Evolutionary conservation across 2,888 invertebrate species (phyloP), one percentile per base, ranked within the genome.

Genomic region (Onchidella celtica): DNA sequence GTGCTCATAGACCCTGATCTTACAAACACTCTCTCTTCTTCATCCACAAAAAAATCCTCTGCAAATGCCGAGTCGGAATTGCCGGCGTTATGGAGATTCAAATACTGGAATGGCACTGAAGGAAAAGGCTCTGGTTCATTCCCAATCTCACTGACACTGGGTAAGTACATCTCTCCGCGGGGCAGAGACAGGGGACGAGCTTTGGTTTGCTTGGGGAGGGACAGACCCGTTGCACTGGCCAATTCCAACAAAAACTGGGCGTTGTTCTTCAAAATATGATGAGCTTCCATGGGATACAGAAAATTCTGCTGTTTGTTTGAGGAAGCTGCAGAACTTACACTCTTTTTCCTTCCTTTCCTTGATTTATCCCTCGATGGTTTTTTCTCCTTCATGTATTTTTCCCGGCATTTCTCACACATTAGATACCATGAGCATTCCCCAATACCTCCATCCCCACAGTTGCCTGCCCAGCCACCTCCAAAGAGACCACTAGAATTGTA

Each of bases 201-300:
- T 77, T 87, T 87, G 14, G 86, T 82, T 76, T 91, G 88, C 17
- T 86, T 86, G 11, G 92, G 92, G 3, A 92, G 83, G 59, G 90
- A 93, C 1, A 94, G 89, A 0, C 95, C 95, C 3, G 96, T 95
- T 0, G 96, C 95, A 84, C 97, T 97, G 0, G 97, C 97, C 77
- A 99, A 93, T 91, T 98, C 98, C 82, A 99, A 94, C 17, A 99
- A 94, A 92, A 99, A 99, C 93, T 97, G 95, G 0, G 99, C 98
- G 92, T 99, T 99, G 91, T 97, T 97, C 88, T 96, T 96, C 95
- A 99, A 97, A 4, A 96, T 95, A 69, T 96, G 94, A 90, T 97
- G 95, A 9, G 83, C 94, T 79, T 95, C 94, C 91, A 81, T 93
- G 92, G 89, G 94, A 90, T 40, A 90, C 89, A 83, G 94, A 89